Evolutionary conservation across 2,113 vertebrate genomes (phyloP).

Genomic region (Crocuta crocuta): DNA sequence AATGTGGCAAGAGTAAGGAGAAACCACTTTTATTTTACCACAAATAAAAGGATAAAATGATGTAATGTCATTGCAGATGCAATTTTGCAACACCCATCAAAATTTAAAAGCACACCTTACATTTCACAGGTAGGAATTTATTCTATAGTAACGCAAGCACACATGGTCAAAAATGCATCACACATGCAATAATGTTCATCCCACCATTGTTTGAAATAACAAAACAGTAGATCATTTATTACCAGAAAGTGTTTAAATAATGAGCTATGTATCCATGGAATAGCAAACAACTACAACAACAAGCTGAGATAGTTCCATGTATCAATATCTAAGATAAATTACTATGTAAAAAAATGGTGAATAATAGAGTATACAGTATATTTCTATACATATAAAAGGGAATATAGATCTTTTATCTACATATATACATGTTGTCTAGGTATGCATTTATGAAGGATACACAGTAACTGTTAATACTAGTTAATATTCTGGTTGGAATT

Average conservation of each 20-base stretch:
- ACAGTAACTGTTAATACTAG: background rate
- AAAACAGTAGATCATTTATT: background rate
- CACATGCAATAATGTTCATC: background rate
- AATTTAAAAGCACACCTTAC: conserved; percentile 36
- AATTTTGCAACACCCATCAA: background rate
- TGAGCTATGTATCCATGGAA: background rate
- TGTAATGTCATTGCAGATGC: background rate
- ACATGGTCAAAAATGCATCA: background rate
- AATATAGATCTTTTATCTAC: background rate
- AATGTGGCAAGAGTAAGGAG: background rate
- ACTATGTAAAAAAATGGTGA: background rate
- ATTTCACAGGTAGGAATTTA: background rate
- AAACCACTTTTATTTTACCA: background rate
- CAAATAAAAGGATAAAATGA: background rate
- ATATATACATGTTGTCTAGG: background rate
- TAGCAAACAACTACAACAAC: background rate
- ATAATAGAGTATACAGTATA: background rate
- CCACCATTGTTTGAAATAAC: background rate
- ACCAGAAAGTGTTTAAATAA: background rate
- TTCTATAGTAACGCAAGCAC: background rate
- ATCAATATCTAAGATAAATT: conserved; percentile 16
- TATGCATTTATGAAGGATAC: background rate
- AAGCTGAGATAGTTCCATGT: background rate
- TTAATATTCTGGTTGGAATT: background rate
- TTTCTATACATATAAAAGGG: background rate